Percentiles rank a stretch among this genome's conserved stretches.
These are phyloP conservation scores for Lucifuga dentata DNA, from an alignment of 2,113 vertebrate genomes.

Conservation along the genomic window DNA sequence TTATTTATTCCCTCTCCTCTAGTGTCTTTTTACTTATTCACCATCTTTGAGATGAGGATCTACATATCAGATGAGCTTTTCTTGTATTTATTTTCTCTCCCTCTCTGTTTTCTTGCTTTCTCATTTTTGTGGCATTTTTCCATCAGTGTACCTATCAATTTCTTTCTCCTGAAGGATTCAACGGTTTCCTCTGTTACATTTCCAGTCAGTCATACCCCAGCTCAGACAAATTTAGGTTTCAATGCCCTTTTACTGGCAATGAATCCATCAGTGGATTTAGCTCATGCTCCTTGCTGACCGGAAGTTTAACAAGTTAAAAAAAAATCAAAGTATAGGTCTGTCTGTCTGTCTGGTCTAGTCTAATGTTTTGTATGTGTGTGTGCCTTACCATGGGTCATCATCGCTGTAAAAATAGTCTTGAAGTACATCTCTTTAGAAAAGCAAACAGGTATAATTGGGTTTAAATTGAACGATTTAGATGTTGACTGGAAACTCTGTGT, in stretches of 20 bases:
- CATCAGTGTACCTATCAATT: constrained; percentile 78
- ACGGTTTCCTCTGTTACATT: constrained; percentile 75
- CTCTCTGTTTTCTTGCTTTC: background rate
- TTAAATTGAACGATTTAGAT: constrained; percentile 40
- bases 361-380: constrained; percentile 36
- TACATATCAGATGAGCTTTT: constrained; percentile 40
- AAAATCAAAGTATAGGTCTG: constrained; percentile 19
- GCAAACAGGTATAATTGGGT: constrained; percentile 52
- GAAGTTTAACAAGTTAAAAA: constrained; percentile 39
- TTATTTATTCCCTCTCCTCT: constrained; percentile 65
- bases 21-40: constrained; percentile 40
- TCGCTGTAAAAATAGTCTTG: constrained; percentile 17
- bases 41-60: constrained; percentile 59
- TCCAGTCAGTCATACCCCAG: constrained; percentile 80
- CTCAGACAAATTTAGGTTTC: constrained; percentile 78
- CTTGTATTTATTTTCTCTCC: constrained; percentile 34
- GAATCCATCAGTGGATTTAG: constrained; percentile 77
- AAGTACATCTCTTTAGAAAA: constrained; percentile 42
- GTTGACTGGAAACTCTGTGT: constrained; percentile 56
- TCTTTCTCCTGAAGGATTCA: constrained; percentile 74
- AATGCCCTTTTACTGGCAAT: constrained; percentile 81
- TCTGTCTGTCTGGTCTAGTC: constrained; percentile 15
- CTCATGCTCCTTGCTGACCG: constrained; percentile 48
- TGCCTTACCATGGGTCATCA: constrained; percentile 13
- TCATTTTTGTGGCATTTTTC: constrained; percentile 75